Percentiles rank a stretch among this genome's conserved stretches.
Conservation (phyloP, 2,888 invertebrate genomes). For the Rotaria macrura region DNA sequence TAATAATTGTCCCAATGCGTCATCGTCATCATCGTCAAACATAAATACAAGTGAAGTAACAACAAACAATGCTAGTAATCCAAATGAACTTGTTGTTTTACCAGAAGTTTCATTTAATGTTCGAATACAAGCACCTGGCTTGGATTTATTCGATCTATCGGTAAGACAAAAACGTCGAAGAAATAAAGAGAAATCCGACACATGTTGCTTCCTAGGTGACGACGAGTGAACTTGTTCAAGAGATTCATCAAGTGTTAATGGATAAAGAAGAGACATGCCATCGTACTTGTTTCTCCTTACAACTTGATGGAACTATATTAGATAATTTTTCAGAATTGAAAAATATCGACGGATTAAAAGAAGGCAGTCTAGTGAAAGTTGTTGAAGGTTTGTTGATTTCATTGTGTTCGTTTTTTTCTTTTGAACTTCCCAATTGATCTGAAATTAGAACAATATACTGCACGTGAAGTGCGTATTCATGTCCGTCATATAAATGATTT, state of each 20-base stretch:
- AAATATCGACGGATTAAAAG: conserved; percentile 67
- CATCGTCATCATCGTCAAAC: background rate
- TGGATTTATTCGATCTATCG: conserved; percentile 30
- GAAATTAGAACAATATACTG: conserved; percentile 72
- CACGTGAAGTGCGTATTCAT: conserved; percentile 92
- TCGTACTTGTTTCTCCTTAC: conserved; percentile 90
- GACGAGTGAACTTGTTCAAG: conserved; percentile 66
- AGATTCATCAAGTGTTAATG: conserved; percentile 93
- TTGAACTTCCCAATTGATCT: background rate
- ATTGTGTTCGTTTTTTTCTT: background rate
- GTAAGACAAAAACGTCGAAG: background rate
- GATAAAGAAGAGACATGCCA: conserved; percentile 97
- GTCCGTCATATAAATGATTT: conserved; percentile 91
- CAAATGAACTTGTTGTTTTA: conserved; percentile 29
- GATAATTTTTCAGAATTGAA: conserved; percentile 96
- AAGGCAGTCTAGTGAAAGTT: conserved; percentile 63
- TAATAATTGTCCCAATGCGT: background rate
- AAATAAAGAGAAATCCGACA: too few species aligned
- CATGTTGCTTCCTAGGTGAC: background rate
- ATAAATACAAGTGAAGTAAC: background rate
- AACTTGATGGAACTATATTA: conserved; percentile 71
- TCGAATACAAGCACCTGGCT: conserved; percentile 22
- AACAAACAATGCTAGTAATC: background rate
- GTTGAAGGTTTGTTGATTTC: conserved; percentile 50
- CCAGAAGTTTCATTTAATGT: conserved; percentile 30